Evolutionary conservation across 2,888 invertebrate genomes (phyloP).

Genomic region (Ophioninae sp.): DNA sequence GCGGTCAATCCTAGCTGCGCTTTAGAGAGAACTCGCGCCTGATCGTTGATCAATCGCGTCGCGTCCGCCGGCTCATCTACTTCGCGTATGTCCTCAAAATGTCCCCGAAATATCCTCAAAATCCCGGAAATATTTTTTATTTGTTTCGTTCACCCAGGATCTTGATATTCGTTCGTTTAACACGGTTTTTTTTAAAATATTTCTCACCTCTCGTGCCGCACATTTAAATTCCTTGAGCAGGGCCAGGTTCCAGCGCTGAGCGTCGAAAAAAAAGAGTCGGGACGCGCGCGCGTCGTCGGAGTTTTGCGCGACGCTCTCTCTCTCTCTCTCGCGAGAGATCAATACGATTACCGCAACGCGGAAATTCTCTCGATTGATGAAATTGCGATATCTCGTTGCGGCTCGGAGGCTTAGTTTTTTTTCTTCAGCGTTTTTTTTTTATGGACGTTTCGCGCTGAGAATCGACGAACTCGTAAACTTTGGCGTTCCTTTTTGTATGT

Average conservation of each 20-base stretch:
- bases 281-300: conserved; percentile 48
- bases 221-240: conserved; percentile 69
- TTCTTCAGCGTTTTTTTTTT: neutral
- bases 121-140: neutral
- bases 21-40: conserved; percentile 17
- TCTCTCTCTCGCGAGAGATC: conserved; percentile 37
- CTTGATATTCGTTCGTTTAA: neutral
- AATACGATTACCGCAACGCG: conserved; percentile 62
- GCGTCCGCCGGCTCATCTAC: conserved; percentile 1
- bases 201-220: conserved; percentile 67
- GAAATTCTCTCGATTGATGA: conserved; percentile 36
- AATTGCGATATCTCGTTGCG: conserved; percentile 41
- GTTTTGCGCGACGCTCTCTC: conserved; percentile 44
- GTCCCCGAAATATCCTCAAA: neutral
- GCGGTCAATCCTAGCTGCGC: conserved; percentile 5
- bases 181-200: conserved; percentile 5
- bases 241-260: conserved; percentile 62
- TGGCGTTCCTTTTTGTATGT: neutral
- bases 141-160: neutral
- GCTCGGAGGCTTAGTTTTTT: conserved; percentile 6
- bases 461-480: neutral
- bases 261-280: conserved; percentile 53
- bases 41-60: conserved; percentile 38
- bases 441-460: neutral
- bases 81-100: neutral